Evolutionary conservation across 2,888 invertebrate species (phyloP).

Genomic region (Tupiocoris notatus): DNA sequence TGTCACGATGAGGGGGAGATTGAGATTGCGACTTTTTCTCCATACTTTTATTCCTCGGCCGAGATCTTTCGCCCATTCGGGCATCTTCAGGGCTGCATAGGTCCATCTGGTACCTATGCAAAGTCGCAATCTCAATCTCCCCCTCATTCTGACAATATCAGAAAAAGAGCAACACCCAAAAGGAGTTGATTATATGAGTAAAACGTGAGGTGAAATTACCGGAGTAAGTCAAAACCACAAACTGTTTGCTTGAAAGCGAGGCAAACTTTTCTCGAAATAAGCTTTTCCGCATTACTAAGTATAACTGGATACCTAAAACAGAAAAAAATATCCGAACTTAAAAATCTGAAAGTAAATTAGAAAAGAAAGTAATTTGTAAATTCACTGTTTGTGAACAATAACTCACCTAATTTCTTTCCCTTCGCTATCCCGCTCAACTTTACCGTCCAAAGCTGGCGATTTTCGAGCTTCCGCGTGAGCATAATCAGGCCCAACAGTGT

Average conservation of each 20-base stretch:
- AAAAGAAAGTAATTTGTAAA: not conserved
- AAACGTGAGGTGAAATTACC: conserved; percentile 62
- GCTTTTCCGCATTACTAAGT: conserved; percentile 92
- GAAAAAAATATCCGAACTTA: not conserved
- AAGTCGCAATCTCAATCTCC: no score
- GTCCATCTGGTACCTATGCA: no score
- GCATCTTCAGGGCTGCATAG: no score
- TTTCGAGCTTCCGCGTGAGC: conserved; percentile 99
- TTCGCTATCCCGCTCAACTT: conserved; percentile 96
- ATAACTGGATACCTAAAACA: conserved; percentile 83
- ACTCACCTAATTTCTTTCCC: conserved; percentile 88
- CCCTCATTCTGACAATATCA: no score
- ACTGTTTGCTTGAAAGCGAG: conserved; percentile 96
- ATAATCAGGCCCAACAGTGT: conserved; percentile 99
- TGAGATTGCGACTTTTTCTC: no score
- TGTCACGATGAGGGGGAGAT: no score
- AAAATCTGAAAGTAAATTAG: not conserved
- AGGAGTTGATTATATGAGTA: not conserved
- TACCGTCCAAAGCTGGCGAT: conserved; percentile 96
- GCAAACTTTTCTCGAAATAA: conserved; percentile 96
- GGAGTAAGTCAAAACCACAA: conserved; percentile 95
- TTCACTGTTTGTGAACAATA: no score
- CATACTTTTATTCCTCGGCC: no score
- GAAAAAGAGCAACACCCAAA: no score
- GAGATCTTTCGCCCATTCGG: no score